A percentile compares a stretch with the other conserved stretches of the same genome.
Evolutionary conservation across 2,888 invertebrate genomes (phyloP).

Genomic region (Blera fallax): DNA sequence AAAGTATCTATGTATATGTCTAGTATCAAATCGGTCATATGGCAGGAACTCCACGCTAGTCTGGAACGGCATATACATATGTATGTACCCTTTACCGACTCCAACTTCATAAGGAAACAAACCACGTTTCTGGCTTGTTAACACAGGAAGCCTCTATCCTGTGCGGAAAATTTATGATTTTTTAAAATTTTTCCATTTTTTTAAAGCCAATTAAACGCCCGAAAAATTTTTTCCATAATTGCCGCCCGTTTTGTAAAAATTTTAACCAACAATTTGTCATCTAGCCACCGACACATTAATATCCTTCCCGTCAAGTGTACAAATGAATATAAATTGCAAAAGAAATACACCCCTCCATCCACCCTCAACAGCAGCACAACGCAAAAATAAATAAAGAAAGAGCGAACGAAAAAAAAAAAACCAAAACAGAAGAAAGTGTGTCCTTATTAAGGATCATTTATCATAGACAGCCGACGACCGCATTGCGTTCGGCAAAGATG

Average conservation of each 20-base stretch:
- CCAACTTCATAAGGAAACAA: too few species aligned
- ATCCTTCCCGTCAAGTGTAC: neutral
- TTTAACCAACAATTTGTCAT: conserved; percentile 2
- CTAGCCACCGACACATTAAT: neutral
- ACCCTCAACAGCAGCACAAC: neutral
- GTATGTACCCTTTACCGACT: too few species aligned
- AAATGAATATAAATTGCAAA: conserved; percentile 14
- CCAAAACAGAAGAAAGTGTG: conserved; percentile 20
- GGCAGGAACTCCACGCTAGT: too few species aligned
- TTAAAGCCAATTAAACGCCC: neutral
- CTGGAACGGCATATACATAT: too few species aligned
- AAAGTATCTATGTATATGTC: too few species aligned
- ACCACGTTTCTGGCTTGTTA: too few species aligned
- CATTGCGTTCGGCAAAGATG: neutral
- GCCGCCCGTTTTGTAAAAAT: neutral
- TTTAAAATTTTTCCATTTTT: too few species aligned
- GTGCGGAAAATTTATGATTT: too few species aligned
- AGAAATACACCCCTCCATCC: neutral
- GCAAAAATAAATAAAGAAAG: neutral
- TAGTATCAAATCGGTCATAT: too few species aligned
- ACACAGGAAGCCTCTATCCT: too few species aligned
- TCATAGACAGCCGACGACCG: conserved; percentile 13
- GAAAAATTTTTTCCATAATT: neutral
- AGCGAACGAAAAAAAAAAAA: neutral
- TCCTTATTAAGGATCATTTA: conserved; percentile 55